Base-by-base conservation (phyloP, 2,888 invertebrate species). In the Zootermopsis nevadensis region DNA sequence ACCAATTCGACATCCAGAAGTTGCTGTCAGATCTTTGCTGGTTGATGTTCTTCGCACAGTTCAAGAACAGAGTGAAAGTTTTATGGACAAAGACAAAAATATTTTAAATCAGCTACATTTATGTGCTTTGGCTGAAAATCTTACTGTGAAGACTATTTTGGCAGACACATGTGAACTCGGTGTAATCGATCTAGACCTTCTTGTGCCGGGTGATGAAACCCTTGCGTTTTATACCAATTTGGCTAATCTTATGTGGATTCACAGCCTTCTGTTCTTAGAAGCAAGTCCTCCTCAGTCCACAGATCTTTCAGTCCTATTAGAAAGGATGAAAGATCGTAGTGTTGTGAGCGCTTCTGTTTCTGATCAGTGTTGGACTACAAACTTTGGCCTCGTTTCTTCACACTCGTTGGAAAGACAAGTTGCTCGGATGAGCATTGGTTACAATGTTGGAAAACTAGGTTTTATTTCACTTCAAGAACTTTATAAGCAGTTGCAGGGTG, bases 191-290 rank as follows among this genome's bases (percentile, higher is more conserved):
- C 84, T 89, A 7, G 87, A 88, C 53, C 87, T 88, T 84, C 85
- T 89, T 30, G 87, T 88, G 0, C 87, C 87, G 33, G 89, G 89
- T 4, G 86, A 89, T 74, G 88, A 89, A 35, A 89, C 89, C 0
- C 85, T 89, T 7, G 86, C 88, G 1, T 89, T 89, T 83, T 88
- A 89, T 66, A 48, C 88, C 15, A 90, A 90, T 83, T 85, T 89
- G 2, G 88, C 89, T 87, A 90, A 90, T 86, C 86, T 90, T 24
- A 86, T 90, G 86, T 88, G 89, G 84, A 84, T 89, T 31, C 90
- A 90, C 82, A 85, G 88, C 2, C 84, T 87, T 6, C 55, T 90
- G 19, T 31, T 48, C 3, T 67, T 85, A 19, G 84, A 84, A 80
- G 55, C 79, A 0, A 35, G 24, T n/a, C 42, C 27, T n/a, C 27